Evolutionary conservation across 1,140 invertebrate species (phyloP), one percentile per base, ranked within the genome.

Genomic region (Cydia splendana): DNA sequence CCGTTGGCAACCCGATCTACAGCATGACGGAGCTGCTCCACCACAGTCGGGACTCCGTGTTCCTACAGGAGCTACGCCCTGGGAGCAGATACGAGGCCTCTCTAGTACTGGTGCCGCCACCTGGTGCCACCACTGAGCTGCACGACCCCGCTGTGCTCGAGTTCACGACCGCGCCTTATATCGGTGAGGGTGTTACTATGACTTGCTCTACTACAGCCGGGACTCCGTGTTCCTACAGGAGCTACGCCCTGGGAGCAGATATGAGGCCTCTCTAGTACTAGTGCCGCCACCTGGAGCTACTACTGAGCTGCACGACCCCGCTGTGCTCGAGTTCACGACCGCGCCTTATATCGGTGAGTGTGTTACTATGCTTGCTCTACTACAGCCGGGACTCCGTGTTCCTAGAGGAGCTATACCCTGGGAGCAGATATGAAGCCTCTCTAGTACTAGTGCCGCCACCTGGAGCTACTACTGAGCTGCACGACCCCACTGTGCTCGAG

Each of bases 21-120:
- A 91, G 89, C 45, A 93, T 92, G 88, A 93, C 91, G 5, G 91
- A 93, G 45, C 77, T 93, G 0, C 86, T 93, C 0, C 91, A 93
- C 65, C 91, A 92, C 82, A 88, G 89, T 28, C 81, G 91, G 0
- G 87, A 87, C 0, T 42, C 79, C 4, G 91, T 86, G 3, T 86
- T 87, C 5, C 80, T 93, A 15, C 82, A 80, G 6, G 90, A 91
- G 1, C 76, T 93, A 6, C 83, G 86, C 0, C 86, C 90, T 0
- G 87, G 83, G 0, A 87, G 77, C 20, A 79, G 77, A 0, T 91
- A 93, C 71, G 91, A 91, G 42, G 91, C 91, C 0, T 89, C 88
- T 0, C 75, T 92, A 6, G 86, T 91, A 2, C 79, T 92, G 4
- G 84, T 91, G 10, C 90, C 91, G 4, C 90, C 90, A 0, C 87